Evolutionary conservation across 2,113 vertebrate genomes (phyloP).

Genomic region (Varanus komodoensis): DNA sequence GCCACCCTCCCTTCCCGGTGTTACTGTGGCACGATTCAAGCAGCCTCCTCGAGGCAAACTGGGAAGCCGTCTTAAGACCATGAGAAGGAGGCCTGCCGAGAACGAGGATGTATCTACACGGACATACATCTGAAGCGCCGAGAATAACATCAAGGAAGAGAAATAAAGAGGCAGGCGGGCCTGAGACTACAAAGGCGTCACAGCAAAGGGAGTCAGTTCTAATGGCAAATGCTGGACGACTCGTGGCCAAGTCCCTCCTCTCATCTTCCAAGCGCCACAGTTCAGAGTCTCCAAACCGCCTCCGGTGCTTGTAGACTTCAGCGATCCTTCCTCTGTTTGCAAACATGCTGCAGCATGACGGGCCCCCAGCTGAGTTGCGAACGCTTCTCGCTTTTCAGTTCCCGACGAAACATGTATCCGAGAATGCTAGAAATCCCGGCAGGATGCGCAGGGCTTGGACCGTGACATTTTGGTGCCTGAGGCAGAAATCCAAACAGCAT

Average conservation of each 20-base stretch:
- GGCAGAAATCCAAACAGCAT: neutral
- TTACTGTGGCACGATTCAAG: neutral
- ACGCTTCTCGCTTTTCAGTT: conserved; percentile 36
- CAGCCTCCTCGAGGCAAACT: neutral
- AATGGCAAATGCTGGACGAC: neutral
- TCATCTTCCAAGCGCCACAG: neutral
- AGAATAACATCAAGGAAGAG: neutral
- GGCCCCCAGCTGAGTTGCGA: neutral
- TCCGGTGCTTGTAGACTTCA: neutral
- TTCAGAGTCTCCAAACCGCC: neutral
- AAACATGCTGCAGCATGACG: neutral
- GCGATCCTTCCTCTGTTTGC: conserved; percentile 14
- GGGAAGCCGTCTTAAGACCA: neutral
- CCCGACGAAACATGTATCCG: conserved; percentile 9
- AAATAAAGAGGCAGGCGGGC: neutral
- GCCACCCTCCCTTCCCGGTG: no score
- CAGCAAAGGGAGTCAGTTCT: conserved; percentile 17
- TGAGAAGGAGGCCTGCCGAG: neutral
- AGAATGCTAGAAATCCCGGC: conserved; percentile 17
- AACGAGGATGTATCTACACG: neutral
- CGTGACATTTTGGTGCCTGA: neutral
- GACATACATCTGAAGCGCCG: neutral
- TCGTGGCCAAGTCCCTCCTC: neutral
- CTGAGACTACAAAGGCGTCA: neutral
- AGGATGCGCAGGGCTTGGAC: neutral